Evolutionary conservation across 2,113 vertebrate genomes (phyloP).

Genomic region (Lycaon pictus): DNA sequence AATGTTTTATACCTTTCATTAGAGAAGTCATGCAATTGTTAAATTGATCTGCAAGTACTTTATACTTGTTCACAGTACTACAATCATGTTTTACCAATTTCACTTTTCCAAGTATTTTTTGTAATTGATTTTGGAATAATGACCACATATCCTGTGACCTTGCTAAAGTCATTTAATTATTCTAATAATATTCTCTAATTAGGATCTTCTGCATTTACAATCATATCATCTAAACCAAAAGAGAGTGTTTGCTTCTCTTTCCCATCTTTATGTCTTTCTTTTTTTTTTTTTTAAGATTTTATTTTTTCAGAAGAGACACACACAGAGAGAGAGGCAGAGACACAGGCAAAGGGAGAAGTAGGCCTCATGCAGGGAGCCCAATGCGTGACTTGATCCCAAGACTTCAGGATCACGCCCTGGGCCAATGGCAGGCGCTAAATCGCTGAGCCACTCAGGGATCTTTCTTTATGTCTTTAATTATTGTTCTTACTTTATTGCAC

Average conservation of each 20-base stretch:
- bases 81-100: neutral
- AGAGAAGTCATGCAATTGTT: neutral
- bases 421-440: no score
- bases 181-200: neutral
- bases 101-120: neutral
- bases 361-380: no score
- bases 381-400: no score
- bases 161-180: neutral
- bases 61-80: neutral
- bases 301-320: no score
- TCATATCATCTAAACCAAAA: neutral
- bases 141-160: neutral
- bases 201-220: neutral
- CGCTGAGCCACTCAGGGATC: no score
- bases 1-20: neutral
- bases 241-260: neutral
- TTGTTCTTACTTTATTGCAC: neutral
- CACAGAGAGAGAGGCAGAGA: no score
- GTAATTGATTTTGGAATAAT: neutral
- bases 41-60: neutral
- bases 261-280: neutral
- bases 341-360: no score
- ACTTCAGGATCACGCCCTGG: no score
- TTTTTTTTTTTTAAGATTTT: no score
- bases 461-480: neutral